phyloP scores from a whole-genome alignment of 2,888 invertebrate genomes.

The Tetramorium bicarinatum region DNA sequence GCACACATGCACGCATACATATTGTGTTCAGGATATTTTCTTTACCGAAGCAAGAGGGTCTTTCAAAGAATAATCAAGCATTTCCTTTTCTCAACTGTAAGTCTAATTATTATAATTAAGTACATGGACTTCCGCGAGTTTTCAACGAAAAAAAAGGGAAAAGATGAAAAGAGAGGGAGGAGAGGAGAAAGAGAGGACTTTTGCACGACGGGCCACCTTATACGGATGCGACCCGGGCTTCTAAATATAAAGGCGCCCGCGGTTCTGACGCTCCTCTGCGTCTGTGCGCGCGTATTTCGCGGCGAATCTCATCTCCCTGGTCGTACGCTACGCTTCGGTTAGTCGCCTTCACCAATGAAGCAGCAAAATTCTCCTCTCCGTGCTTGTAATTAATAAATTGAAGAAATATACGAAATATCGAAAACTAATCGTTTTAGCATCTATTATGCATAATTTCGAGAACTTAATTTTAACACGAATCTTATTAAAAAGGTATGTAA shows the following conservation, averaged over 20 bases:
- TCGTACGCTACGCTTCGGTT: conserved; percentile 26
- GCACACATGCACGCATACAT: neutral
- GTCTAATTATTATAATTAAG: conserved; percentile 15
- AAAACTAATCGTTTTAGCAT: neutral
- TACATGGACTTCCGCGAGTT: neutral
- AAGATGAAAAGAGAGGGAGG: conserved; percentile 35
- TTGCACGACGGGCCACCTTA: conserved; percentile 83
- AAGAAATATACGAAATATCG: neutral
- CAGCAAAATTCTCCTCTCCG: neutral
- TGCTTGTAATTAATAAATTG: neutral
- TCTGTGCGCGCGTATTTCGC: conserved; percentile 75
- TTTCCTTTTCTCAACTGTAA: neutral
- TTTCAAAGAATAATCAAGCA: neutral
- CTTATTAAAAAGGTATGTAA: neutral
- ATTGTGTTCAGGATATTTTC: neutral
- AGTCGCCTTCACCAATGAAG: conserved; percentile 8
- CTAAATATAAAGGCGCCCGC: conserved; percentile 86
- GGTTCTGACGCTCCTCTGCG: conserved; percentile 79
- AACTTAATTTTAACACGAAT: neutral
- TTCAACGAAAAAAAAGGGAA: conserved; percentile 17
- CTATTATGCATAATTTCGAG: neutral
- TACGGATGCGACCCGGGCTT: conserved; percentile 86
- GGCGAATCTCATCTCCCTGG: conserved; percentile 70
- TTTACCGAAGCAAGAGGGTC: neutral
- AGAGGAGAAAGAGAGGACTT: conserved; percentile 70